Evolutionary conservation across 2,113 vertebrate genomes (phyloP).

Genomic region (cattle (Bos taurus)): ARS-UCD2.0 NC_037336.1:40204501-40205000

Average conservation of each 20-base stretch:
- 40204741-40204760: not conserved
- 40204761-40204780: not conserved
- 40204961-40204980: not conserved
- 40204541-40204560: constrained; percentile 35
- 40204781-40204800: not conserved
- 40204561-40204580: not conserved
- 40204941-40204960: not conserved
- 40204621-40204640: constrained; percentile 22
- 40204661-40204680: not conserved
- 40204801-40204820: not conserved
- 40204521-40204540: not conserved
- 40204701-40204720: not conserved
- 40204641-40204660: not conserved
- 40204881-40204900: not conserved
- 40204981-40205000: not conserved
- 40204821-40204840: not conserved
- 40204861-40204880: not conserved
- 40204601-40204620: not conserved
- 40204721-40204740: not conserved
- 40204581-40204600: not conserved
- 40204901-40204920: not conserved
- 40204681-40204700: not conserved
- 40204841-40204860: not conserved
- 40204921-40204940: not conserved
- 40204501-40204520: not conserved